Evolutionary conservation across 2,797 vertebrate genomes (phyloP), one percentile per base, ranked within the genome.

Genomic region (Ctenochaetus hawaiiensis): DNA sequence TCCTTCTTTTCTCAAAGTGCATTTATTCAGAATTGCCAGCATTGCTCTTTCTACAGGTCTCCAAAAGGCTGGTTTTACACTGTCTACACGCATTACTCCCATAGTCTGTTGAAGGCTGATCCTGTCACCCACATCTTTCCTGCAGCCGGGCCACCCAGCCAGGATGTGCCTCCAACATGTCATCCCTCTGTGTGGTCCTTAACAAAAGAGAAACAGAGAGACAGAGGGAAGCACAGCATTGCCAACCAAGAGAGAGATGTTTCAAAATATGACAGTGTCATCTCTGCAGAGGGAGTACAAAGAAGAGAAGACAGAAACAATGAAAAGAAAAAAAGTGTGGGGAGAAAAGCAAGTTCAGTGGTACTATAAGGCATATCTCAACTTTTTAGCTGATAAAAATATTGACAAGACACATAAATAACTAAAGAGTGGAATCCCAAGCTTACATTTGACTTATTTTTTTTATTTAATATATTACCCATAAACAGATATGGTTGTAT

Each of bases 111-210:
- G 95, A 95, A 92, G 94, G 87, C 90, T 93, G 92, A 95, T 94
- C 92, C 92, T 94, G 95, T 95, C 95, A 94, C 92, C 94, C 91
- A 91, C 93, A 90, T 94, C 93, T 94, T 90, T 87, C 89, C 92
- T 89, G 91, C 94, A 93, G 92, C 91, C 88, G 88, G 95, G 94
- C 95, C 95, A 96, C 95, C 95, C 95, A 96, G 93, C 86, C 91
- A 79, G 93, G 93, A 94, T 93, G 84, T 95, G 94, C 90, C 91
- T 94, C 94, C 91, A 86, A 90, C 93, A 94, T 94, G 93, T 94
- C 94, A 93, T 95, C 95, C 92, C 86, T 93, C 94, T 96, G 95
- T 96, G 95, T 96, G 95, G 95, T 96, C 95, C 82, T 89, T 78
- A 78, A 93, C 93, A 93, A 94, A 94, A 91, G 90, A 93, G 90